phyloP scores from a whole-genome alignment of 2,797 vertebrate genomes.

The Scyliorhinus canicula region DNA sequence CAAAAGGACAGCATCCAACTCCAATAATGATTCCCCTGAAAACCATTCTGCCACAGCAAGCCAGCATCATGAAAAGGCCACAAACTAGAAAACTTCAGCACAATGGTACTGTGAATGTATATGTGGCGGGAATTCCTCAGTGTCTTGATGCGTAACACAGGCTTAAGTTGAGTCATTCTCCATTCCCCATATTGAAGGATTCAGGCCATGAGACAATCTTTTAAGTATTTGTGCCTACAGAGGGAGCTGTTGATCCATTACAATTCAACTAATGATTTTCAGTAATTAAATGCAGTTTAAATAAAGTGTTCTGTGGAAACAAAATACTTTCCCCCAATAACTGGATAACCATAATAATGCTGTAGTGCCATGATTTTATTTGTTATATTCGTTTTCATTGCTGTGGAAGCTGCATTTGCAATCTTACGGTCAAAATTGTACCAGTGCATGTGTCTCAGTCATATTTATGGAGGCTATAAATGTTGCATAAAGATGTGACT shows the following conservation, averaged over 20 bases:
- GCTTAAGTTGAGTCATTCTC: background rate
- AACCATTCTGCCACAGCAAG: too few relatives aligned
- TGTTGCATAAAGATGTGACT: background rate
- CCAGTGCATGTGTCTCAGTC: background rate
- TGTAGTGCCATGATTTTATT: background rate
- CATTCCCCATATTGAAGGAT: background rate
- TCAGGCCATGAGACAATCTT: background rate
- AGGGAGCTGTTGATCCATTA: constrained; percentile 28
- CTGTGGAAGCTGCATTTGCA: background rate
- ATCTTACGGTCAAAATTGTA: background rate
- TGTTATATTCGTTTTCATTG: background rate
- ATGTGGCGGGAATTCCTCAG: background rate
- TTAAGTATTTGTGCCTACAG: constrained; percentile 23
- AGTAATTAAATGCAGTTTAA: constrained; percentile 17
- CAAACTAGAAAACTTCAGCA: too few relatives aligned
- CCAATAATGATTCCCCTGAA: too few relatives aligned
- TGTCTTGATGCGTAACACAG: background rate
- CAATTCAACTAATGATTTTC: constrained; percentile 22
- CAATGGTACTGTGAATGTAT: background rate
- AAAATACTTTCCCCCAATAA: background rate
- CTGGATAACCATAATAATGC: background rate
- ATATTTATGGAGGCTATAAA: background rate
- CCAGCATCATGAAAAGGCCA: too few relatives aligned
- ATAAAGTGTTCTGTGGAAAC: background rate
- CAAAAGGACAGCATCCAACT: too few relatives aligned